A percentile compares a stretch with the other conserved stretches of the same genome.
Evolutionary conservation across 2,797 vertebrate species (phyloP).

Genomic region (Pseudochirops corinnae): DNA sequence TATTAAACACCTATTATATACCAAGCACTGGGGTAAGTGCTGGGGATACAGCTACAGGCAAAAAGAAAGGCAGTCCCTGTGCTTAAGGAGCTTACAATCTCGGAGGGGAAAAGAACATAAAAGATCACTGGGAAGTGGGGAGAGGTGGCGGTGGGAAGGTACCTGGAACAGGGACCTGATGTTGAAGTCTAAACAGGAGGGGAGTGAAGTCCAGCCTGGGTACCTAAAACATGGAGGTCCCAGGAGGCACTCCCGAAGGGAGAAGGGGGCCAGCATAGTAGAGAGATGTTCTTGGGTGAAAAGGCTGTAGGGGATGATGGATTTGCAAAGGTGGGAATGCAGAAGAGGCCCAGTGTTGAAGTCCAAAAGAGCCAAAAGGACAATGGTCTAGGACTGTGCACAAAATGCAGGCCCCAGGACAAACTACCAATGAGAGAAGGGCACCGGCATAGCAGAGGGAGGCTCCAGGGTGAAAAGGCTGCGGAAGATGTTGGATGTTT

Average conservation of each 20-base stretch:
- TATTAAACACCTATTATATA: not conserved
- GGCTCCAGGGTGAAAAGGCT: not conserved
- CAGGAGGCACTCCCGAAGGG: not conserved
- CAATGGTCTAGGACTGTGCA: not conserved
- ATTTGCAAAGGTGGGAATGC: not conserved
- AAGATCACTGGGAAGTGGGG: not conserved
- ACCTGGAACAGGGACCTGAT: not conserved
- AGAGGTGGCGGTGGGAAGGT: not conserved
- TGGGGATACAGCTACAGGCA: not conserved
- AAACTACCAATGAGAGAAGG: not conserved
- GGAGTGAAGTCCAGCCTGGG: not conserved
- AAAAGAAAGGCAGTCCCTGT: not conserved
- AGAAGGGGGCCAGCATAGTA: not conserved
- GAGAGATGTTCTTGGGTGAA: not conserved
- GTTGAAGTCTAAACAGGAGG: not conserved
- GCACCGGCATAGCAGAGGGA: not conserved
- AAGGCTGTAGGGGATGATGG: not conserved
- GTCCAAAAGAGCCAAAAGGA: not conserved
- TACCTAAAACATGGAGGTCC: not conserved
- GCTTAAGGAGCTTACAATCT: not conserved
- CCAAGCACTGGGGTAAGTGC: not conserved
- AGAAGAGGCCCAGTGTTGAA: not conserved
- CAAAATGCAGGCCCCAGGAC: not conserved
- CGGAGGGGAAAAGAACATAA: not conserved
- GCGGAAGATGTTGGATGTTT: not conserved